Percentiles rank a stretch among this genome's conserved stretches.
These are phyloP conservation scores for Acanthurus lineatus DNA, from an alignment of 2,797 vertebrate species.

Conservation along the genomic window DNA sequence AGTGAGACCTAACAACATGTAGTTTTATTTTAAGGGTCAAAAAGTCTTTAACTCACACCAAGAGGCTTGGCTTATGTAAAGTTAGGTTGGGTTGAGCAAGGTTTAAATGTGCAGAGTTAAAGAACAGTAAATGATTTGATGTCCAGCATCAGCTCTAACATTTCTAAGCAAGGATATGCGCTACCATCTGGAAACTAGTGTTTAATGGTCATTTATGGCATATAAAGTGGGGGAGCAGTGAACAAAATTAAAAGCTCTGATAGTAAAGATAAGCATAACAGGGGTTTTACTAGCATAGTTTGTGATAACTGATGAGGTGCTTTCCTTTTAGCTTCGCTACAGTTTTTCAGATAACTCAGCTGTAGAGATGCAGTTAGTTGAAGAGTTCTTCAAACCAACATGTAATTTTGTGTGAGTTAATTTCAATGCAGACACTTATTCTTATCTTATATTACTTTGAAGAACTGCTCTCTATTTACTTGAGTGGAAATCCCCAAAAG, in stretches of 20 bases:
- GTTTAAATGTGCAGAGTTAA: too few species aligned
- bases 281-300: neutral
- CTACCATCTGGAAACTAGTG: too few species aligned
- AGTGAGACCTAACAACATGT: neutral
- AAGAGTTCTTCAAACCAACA: neutral
- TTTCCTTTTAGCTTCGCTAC: neutral
- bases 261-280: neutral
- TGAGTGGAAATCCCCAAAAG: neutral
- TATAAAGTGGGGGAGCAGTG: neutral
- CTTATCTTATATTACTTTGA: neutral
- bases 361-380: neutral
- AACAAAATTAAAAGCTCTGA: neutral
- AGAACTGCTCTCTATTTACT: neutral
- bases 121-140: neutral
- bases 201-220: neutral
- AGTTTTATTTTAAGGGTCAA: neutral
- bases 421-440: too few species aligned
- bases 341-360: neutral
- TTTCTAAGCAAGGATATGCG: neutral
- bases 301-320: slow-evolving; percentile 8
- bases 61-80: too few species aligned
- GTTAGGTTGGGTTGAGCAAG: too few species aligned
- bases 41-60: too few species aligned
- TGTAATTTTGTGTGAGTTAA: neutral
- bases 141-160: neutral